Percentiles rank a stretch among this genome's conserved stretches.
Evolutionary conservation across 30 jellyfish, hydroid and myxozoan genomes (phyloP).

Genomic region (Sanderia malayensis): DNA sequence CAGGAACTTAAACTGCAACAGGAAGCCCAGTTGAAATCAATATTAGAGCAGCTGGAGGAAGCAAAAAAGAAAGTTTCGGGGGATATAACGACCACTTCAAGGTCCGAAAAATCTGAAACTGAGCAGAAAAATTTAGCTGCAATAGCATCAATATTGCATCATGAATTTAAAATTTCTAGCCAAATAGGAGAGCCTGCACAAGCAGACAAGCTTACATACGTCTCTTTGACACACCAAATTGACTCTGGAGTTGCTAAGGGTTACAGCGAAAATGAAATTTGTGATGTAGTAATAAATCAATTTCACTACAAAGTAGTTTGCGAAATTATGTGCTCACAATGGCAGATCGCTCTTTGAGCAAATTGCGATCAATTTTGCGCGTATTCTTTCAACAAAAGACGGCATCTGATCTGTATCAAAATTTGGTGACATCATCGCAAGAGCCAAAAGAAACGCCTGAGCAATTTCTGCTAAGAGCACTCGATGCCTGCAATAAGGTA

Average conservation of each 20-base stretch:
- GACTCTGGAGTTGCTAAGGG: not conserved
- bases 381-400: not conserved
- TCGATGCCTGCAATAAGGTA: not conserved
- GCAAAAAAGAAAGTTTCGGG: too few species aligned
- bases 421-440: not conserved
- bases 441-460: not conserved
- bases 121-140: too few species aligned
- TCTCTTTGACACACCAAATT: not conserved
- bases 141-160: too few species aligned
- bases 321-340: not conserved
- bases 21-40: too few species aligned
- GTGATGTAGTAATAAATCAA: not conserved
- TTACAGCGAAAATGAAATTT: not conserved
- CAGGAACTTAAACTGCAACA: too few species aligned
- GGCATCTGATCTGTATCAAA: not conserved
- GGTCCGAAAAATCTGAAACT: too few species aligned
- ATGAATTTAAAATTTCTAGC: not conserved
- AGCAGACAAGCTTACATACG: not conserved
- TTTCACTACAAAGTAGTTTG: not conserved
- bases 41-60: too few species aligned
- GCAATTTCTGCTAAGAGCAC: not conserved
- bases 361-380: not conserved
- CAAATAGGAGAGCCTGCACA: not conserved
- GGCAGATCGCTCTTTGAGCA: not conserved
- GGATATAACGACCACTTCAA: too few species aligned